Percentiles rank a stretch among this genome's conserved stretches.
phyloP scores from a whole-genome alignment of 2,888 invertebrate species.

The Chrysotoxum bicinctum region DNA sequence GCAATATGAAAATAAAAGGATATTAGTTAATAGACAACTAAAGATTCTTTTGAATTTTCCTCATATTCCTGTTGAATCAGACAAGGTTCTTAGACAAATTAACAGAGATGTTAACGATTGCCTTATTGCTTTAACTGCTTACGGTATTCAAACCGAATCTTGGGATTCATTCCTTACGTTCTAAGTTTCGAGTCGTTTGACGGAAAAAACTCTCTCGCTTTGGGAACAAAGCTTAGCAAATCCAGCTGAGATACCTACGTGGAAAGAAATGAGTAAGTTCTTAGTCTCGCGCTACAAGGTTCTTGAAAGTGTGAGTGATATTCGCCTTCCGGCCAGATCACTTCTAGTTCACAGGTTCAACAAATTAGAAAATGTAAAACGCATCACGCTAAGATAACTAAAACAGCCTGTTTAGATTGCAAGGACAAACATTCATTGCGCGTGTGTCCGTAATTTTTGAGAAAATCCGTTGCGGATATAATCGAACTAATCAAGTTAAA shows the following conservation, averaged over 20 bases:
- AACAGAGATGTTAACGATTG: slow-evolving; percentile 19
- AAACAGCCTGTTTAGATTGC: not conserved
- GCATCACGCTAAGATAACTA: not conserved
- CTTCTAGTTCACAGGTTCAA: not conserved
- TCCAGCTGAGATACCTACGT: slow-evolving; percentile 9
- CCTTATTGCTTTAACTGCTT: slow-evolving; percentile 5
- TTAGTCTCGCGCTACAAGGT: not conserved
- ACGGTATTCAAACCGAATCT: slow-evolving; percentile 15
- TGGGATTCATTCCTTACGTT: slow-evolving; percentile 23
- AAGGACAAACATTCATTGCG: slow-evolving; percentile 2
- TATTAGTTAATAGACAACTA: not conserved
- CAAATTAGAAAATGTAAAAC: not conserved
- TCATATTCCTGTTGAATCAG: not conserved
- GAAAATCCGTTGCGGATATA: not conserved
- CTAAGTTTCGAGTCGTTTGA: not conserved
- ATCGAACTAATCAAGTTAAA: slow-evolving; percentile 4
- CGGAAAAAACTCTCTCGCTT: not conserved
- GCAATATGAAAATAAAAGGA: not conserved
- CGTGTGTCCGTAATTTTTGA: slow-evolving; percentile 3
- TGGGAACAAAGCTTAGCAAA: too few species aligned
- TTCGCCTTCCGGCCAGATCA: not conserved
- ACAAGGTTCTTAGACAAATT: slow-evolving; percentile 13
- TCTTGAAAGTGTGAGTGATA: slow-evolving; percentile 7
- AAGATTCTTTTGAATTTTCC: slow-evolving; percentile 19
- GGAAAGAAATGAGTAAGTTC: slow-evolving; percentile 17